These are phyloP conservation scores for Lagorchestes hirsutus DNA, from an alignment of 2,797 vertebrate species.

Conservation along the genomic window DNA sequence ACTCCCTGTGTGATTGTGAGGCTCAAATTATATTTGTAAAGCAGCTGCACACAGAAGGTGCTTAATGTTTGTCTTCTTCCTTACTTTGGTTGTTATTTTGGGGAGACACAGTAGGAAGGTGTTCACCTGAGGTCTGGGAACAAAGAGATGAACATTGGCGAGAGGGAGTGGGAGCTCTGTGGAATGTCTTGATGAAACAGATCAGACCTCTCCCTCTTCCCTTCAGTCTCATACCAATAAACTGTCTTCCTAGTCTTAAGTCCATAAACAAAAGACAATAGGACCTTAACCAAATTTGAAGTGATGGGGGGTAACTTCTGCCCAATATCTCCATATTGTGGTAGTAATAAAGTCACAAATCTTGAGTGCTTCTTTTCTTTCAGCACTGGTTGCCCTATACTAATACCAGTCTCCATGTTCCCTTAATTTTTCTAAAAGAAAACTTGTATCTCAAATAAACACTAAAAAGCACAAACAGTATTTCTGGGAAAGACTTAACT, in stretches of 20 bases:
- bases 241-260: background rate
- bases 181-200: background rate
- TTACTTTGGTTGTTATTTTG: background rate
- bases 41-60: background rate
- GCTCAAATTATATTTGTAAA: background rate
- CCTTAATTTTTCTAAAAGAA: constrained; percentile 30
- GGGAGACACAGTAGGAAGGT: background rate
- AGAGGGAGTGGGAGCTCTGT: background rate
- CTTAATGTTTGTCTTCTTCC: background rate
- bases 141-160: background rate
- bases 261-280: background rate
- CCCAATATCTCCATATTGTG: background rate
- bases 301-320: background rate
- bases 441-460: background rate
- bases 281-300: background rate
- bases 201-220: background rate
- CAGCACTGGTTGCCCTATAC: background rate
- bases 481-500: constrained; percentile 24
- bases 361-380: background rate
- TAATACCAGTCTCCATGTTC: background rate
- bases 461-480: background rate
- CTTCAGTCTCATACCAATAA: background rate
- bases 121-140: background rate
- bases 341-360: background rate
- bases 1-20: too few species aligned